Base-by-base conservation (phyloP, 2,113 vertebrate genomes). In the Plotosus lineatus region DNA sequence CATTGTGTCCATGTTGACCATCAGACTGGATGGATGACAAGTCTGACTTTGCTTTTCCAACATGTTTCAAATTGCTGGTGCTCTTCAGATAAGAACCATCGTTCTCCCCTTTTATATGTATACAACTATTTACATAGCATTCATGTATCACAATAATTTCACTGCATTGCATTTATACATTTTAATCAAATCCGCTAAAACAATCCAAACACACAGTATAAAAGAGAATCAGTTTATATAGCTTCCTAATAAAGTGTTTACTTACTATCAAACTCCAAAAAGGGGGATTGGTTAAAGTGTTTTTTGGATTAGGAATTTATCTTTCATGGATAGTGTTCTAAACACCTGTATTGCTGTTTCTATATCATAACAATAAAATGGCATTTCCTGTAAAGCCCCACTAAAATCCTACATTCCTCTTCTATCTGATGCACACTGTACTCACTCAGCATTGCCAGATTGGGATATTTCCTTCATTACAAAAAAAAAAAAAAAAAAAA, bases 181-280 rank as follows among this genome's bases (percentile, higher is more conserved):
- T 61, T 72, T 76, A 68, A 28, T 80, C 36, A 58, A 72, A 55
- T 53, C 48, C 9, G 46, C 65, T 60, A 48, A 28, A 81, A 36
- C 36, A 71, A 75, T 55, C 38, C 63, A 42, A 56, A 56, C 21
- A 53, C 33, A 72, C 50, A 15, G 38, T 72, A 71, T 68, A 82
- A 76, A 76, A 78, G 38, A 65, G n/a, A 83, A 36, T 75, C 31
- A 14, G 56, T 69, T 26, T 21, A 42, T 53, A 53, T 23, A 79
- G 26, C 51, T 63, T 15, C 8, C 33, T 63, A 63, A 38, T 73
- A 46, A 78, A 66, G 51, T 55, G 9, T 79, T 69, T 38, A 26
- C 61, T 78, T 38, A 4, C 12, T 78, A 78, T 21, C 53, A 79
- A 66, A 55, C 50, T 56, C 26, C 48, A 68, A 17, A 28, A 19